Percentiles rank a stretch among this genome's conserved stretches.
These are phyloP conservation scores for Gopherus flavomarginatus DNA, from an alignment of 2,113 vertebrate genomes.

Conservation along the genomic window DNA sequence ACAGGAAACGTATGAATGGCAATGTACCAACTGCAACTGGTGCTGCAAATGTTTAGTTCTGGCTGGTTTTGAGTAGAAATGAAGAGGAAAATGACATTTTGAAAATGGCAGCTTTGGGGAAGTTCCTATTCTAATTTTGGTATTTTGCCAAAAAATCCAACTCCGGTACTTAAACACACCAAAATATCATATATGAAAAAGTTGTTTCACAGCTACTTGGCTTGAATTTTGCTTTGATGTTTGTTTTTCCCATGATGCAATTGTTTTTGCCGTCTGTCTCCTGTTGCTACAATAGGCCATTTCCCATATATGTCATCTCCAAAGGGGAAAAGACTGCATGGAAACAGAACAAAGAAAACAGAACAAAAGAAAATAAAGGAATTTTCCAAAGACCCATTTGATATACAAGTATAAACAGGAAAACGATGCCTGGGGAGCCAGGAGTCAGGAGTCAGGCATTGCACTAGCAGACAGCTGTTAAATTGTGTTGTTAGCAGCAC, in stretches of 20 bases:
- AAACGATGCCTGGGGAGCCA: conserved; percentile 63
- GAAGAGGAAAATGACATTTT: not conserved
- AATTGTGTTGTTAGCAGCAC: not conserved
- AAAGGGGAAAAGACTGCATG: conserved; percentile 66
- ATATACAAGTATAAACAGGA: conserved; percentile 77
- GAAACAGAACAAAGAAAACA: conserved; percentile 76
- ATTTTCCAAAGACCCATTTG: conserved; percentile 72
- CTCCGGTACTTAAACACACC: accelerated
- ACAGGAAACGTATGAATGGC: not conserved
- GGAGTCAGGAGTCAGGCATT: conserved; percentile 54
- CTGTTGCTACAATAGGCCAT: conserved; percentile 53
- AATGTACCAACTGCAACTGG: not conserved
- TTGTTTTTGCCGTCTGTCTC: conserved; percentile 48
- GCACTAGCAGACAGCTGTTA: conserved; percentile 54
- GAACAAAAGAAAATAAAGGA: conserved; percentile 70
- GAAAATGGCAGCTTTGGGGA: not conserved
- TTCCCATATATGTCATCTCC: conserved; percentile 71
- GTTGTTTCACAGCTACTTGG: not conserved
- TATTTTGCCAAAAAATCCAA: not conserved
- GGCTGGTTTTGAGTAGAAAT: not conserved
- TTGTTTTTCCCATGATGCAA: conserved; percentile 29
- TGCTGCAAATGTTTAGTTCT: not conserved
- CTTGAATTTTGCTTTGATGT: conserved; percentile 29
- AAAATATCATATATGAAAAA: accelerated
- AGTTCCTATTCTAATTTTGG: not conserved